phyloP scores from a whole-genome alignment of 30 jellyfish, hydroid and myxozoan species.

The Cassiopea andromeda region DNA sequence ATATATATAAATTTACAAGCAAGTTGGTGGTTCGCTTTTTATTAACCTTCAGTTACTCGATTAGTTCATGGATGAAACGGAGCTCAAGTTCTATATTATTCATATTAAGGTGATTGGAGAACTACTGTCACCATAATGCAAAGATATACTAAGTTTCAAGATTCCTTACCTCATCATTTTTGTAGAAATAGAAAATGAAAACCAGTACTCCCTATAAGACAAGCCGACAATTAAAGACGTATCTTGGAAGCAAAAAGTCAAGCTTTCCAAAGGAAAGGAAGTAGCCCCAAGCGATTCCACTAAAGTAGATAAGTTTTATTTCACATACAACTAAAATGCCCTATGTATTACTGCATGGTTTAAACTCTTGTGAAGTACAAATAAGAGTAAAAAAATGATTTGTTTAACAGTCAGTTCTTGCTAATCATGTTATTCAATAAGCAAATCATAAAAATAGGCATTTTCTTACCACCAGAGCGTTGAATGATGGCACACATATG shows the following conservation, averaged over 20 bases:
- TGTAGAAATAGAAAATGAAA: slow-evolving; percentile 87
- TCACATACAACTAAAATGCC: too few relatives aligned
- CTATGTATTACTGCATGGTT: too few relatives aligned
- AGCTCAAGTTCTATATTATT: too few relatives aligned
- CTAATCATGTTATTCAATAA: background rate
- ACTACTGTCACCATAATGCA: background rate
- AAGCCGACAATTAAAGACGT: background rate
- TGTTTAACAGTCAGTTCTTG: background rate
- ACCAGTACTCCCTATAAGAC: slow-evolving; percentile 68
- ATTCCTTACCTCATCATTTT: slow-evolving; percentile 80
- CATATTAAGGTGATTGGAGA: too few relatives aligned
- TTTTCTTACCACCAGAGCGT: slow-evolving; percentile 69
- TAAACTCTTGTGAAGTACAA: too few relatives aligned
- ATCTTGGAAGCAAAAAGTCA: background rate
- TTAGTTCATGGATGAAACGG: too few relatives aligned
- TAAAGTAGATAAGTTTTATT: too few relatives aligned
- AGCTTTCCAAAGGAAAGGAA: too few relatives aligned
- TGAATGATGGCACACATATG: slow-evolving; percentile 74
- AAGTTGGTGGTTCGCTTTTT: too few relatives aligned
- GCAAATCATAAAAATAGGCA: background rate
- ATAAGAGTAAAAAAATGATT: background rate
- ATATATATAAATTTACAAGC: too few relatives aligned
- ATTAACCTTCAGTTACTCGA: too few relatives aligned
- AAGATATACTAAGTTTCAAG: background rate
- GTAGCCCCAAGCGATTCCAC: too few relatives aligned